phyloP scores from a whole-genome alignment of 2,797 vertebrate species.

The Intellagama lesueurii region DNA sequence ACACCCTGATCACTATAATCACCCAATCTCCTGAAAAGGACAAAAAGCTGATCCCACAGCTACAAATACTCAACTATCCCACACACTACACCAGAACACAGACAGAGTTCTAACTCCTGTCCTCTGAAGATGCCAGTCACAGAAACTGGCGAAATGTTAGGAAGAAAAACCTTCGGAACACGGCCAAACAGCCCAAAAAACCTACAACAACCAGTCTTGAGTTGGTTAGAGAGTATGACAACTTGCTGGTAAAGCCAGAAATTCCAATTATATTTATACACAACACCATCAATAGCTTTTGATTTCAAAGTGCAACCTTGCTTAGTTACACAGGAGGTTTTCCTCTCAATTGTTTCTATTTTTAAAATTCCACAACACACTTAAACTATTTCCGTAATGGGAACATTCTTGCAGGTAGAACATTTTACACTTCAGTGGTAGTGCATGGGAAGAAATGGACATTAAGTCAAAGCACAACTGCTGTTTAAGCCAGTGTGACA shows the following conservation, averaged over 20 bases:
- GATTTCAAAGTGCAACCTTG: not conserved
- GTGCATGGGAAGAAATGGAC: conserved; percentile 24
- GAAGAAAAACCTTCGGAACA: no score
- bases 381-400: conserved; percentile 34
- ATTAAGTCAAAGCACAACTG: conserved; percentile 42
- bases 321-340: not conserved
- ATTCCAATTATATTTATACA: not conserved
- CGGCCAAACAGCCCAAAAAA: no score
- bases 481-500: conserved; percentile 54
- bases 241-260: not conserved
- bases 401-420: conserved; percentile 39
- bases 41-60: no score
- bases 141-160: no score
- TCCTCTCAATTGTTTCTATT: conserved; percentile 14
- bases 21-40: no score
- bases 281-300: not conserved
- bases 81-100: no score
- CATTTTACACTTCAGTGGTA: conserved; percentile 49
- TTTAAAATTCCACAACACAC: conserved; percentile 42
- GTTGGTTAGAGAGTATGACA: not conserved
- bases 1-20: no score
- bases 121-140: no score
- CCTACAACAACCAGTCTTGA: not conserved
- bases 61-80: no score
- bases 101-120: no score